These are phyloP conservation scores for Nymphalis urticae DNA, from an alignment of 2,888 invertebrate genomes.

Conservation along the genomic window DNA sequence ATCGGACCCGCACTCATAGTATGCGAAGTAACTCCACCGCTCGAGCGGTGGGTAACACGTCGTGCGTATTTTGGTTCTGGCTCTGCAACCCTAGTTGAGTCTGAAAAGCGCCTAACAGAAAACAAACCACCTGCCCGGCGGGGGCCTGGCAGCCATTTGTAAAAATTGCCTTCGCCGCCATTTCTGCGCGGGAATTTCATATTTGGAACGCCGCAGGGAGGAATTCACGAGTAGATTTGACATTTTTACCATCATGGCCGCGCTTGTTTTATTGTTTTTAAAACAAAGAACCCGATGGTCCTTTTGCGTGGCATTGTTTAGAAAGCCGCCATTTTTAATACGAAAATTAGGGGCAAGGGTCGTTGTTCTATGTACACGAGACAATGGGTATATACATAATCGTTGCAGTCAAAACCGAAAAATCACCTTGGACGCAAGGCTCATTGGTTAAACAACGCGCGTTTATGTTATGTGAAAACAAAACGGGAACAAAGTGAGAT, in stretches of 20 bases:
- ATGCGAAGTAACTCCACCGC: conserved; percentile 24
- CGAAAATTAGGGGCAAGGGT: conserved; percentile 65
- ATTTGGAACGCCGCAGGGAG: conserved; percentile 76
- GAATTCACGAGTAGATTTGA: conserved; percentile 68
- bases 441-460: conserved; percentile 12
- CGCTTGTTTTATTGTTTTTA: conserved; percentile 71
- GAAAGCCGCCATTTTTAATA: conserved; percentile 71
- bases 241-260: conserved; percentile 71
- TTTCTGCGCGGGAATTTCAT: conserved; percentile 79
- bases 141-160: conserved; percentile 78
- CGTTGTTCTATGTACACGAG: conserved; percentile 30
- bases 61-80: conserved; percentile 32
- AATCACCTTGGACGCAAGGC: background rate
- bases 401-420: conserved; percentile 23
- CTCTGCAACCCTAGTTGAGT: conserved; percentile 38
- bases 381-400: conserved; percentile 24
- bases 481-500: background rate
- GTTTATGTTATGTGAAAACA: background rate
- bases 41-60: conserved; percentile 10
- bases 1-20: background rate
- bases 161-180: conserved; percentile 80
- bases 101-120: conserved; percentile 47
- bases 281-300: conserved; percentile 73
- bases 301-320: conserved; percentile 68
- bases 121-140: conserved; percentile 63